Evolutionary conservation across 1,140 invertebrate species (phyloP).

Genomic region (Drosophila melanica): DNA sequence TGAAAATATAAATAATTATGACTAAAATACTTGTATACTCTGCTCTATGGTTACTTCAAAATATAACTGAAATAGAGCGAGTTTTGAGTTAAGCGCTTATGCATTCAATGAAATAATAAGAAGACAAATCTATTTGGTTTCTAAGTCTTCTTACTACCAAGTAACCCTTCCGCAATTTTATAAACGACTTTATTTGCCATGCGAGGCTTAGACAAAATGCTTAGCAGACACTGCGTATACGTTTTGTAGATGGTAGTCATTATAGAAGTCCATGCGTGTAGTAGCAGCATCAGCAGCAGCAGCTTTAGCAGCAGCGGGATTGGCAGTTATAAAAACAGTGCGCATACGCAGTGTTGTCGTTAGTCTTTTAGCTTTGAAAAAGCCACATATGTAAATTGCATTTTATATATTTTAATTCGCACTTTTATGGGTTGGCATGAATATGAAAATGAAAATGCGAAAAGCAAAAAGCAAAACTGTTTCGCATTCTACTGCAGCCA

Average conservation of each 20-base stretch:
- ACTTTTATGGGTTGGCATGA: conserved; percentile 67
- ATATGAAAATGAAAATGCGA: conserved; percentile 27
- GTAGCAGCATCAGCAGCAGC: neutral
- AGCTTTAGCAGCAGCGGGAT: neutral
- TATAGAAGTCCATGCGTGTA: neutral
- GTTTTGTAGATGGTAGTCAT: neutral
- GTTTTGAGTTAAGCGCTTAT: no score
- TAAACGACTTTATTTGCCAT: neutral
- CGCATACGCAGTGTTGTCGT: conserved; percentile 13
- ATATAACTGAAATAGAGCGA: no score
- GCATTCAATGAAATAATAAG: no score
- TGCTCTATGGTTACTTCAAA: no score
- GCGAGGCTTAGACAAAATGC: neutral
- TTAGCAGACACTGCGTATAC: conserved; percentile 11
- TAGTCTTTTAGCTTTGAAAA: conserved; percentile 2
- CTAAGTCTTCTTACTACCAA: no score
- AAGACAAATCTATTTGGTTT: no score
- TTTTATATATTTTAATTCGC: conserved; percentile 68
- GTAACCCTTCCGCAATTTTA: neutral
- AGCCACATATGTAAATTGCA: conserved; percentile 69
- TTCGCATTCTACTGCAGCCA: neutral
- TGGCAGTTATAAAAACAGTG: neutral
- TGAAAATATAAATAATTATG: no score
- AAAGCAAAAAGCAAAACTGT: conserved; percentile 33
- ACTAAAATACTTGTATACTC: no score